Base-by-base conservation (phyloP, 1,140 invertebrate genomes). In the Aphis craccivora region DNA sequence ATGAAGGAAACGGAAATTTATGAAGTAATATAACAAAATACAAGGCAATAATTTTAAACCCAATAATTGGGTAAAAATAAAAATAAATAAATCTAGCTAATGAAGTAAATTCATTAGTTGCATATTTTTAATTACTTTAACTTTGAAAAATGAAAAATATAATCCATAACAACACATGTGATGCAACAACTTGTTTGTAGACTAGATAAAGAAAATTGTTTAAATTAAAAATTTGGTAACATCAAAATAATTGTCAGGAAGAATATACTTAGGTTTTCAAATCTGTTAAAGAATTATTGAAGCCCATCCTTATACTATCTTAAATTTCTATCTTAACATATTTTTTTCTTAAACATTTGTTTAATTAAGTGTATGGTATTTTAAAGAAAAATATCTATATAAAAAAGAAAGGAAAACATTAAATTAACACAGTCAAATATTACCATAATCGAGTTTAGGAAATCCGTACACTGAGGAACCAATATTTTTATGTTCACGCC, bases 341-440 rank as follows among this genome's bases (percentile, higher is more conserved):
- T 67, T 86, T 93, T 53, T 92, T 86, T n/a, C 43, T 55, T 40
- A 86, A 86, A 35, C 22, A 48, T 81, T 83, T 51, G 55, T 92
- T 92, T 92, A 35, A n/a, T 86, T 86, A 93, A 86, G n/a, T 93
- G 81, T 55, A 92, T 84, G 30, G 6, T 86, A 81, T 81, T 92
- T 83, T 35, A 92, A 91, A 83, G 51, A 83, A 92, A 91, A 92
- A 91, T 37, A 90, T 90, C 55, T 60, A 90, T 81, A 86, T 86
- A 93, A 93, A 84, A 92, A 84, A 92, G 53, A 48, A 83, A 93
- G 40, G 35, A 93, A 84, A 55, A 86, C 51, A 83, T 92, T 51
- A 93, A 86, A 93, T 93, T 93, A 93, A 93, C 81, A 93, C 91
- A 93, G 91, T 93, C 91, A 93, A 93, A 93, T 93, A 83, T 93